Conservation (phyloP, 2,888 invertebrate species). For the Parnassius apollo region DNA sequence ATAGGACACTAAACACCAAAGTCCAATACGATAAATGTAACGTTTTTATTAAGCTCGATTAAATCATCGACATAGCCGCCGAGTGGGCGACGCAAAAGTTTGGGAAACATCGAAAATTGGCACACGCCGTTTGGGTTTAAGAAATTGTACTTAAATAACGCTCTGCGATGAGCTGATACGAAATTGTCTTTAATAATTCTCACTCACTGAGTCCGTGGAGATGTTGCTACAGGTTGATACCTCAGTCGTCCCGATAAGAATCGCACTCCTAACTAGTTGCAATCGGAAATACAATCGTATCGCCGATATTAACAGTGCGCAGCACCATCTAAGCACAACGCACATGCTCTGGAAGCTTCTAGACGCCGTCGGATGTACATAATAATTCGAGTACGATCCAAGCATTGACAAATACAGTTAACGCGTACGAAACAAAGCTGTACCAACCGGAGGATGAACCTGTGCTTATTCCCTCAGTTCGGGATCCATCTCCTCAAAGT, state of each 20-base stretch:
- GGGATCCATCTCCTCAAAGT: constrained; percentile 56
- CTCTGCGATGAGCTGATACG: neutral
- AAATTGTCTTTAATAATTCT: neutral
- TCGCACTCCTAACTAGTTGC: neutral
- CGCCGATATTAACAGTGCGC: neutral
- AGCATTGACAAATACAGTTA: neutral
- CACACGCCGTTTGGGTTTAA: neutral
- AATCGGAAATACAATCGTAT: neutral
- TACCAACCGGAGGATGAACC: constrained; percentile 14
- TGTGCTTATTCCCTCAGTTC: constrained; percentile 45
- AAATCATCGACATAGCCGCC: neutral
- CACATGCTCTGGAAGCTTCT: neutral
- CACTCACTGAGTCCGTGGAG: constrained; percentile 9
- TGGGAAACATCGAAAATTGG: neutral
- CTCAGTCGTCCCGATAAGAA: neutral
- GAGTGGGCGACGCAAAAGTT: neutral
- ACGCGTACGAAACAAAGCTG: constrained; percentile 9
- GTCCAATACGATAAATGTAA: neutral
- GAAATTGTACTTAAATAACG: constrained; percentile 4
- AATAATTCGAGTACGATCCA: neutral
- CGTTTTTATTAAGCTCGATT: constrained; percentile 5
- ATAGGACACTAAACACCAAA: neutral
- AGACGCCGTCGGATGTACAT: neutral
- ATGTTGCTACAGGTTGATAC: neutral
- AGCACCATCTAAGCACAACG: neutral